phyloP scores from a whole-genome alignment of 2,888 invertebrate genomes.

The Caenorhabditis zanzibari region DNA sequence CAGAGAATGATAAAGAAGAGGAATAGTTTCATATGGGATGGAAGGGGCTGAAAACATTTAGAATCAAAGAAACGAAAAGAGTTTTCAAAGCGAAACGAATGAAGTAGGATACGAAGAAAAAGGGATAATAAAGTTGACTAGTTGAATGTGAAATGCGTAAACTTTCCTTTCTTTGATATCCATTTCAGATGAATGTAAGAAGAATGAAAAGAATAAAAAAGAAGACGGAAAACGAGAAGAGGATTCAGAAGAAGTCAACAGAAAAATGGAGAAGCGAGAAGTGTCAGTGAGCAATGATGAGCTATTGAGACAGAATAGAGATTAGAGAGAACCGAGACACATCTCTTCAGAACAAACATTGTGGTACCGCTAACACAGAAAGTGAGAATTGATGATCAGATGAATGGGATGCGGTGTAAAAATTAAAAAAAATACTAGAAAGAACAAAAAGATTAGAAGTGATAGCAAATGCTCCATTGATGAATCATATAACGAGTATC shows the following conservation, averaged over 20 bases:
- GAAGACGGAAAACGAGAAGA: background rate
- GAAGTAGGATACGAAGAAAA: background rate
- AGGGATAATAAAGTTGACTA: slow-evolving; percentile 45
- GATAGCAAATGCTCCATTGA: background rate
- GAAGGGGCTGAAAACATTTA: background rate
- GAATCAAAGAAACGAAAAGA: background rate
- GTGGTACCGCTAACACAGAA: slow-evolving; percentile 36
- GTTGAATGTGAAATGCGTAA: slow-evolving; percentile 31
- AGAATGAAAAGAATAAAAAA: slow-evolving; percentile 29
- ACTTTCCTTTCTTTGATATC: slow-evolving; percentile 51
- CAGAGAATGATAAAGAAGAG: slow-evolving; percentile 17
- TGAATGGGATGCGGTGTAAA: slow-evolving; percentile 35
- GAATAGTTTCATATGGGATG: slow-evolving; percentile 34
- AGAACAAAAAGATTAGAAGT: background rate
- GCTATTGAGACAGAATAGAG: slow-evolving; percentile 42
- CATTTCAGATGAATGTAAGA: slow-evolving; percentile 62
- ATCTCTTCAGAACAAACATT: slow-evolving; percentile 48
- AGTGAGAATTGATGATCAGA: slow-evolving; percentile 59
- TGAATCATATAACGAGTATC: background rate
- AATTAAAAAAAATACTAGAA: slow-evolving; percentile 3
- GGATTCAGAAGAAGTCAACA: slow-evolving; percentile 20
- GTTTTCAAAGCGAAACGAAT: background rate
- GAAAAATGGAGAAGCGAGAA: slow-evolving; percentile 25
- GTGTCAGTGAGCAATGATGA: slow-evolving; percentile 57
- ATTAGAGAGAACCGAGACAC: slow-evolving; percentile 42